phyloP scores from a whole-genome alignment of 2,113 vertebrate genomes.

The Orthonyx spaldingii region DNA sequence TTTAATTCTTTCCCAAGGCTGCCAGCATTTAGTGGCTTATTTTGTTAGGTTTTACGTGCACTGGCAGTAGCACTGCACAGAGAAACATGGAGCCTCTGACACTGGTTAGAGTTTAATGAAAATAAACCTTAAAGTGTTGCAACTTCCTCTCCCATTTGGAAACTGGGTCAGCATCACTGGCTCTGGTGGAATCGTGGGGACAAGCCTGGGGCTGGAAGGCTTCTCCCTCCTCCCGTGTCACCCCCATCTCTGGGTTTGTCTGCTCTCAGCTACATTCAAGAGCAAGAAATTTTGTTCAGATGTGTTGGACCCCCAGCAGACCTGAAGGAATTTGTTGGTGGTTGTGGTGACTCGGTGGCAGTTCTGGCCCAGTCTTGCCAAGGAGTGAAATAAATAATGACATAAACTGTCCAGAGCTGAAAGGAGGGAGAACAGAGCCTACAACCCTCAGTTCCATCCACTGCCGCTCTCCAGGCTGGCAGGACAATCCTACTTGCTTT shows the following conservation, averaged over 20 bases:
- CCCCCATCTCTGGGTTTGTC: background rate
- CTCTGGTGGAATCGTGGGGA: background rate
- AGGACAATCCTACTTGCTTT: fast-evolving
- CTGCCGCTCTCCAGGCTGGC: background rate
- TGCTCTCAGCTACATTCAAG: background rate
- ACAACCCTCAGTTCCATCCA: background rate
- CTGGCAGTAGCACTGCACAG: background rate
- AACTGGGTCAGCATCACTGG: background rate
- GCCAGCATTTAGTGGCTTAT: background rate
- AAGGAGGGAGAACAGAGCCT: background rate
- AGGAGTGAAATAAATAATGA: background rate
- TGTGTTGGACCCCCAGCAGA: background rate
- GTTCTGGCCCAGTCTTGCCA: background rate
- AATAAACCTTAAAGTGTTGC: background rate
- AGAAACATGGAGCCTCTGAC: background rate
- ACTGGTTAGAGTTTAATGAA: background rate
- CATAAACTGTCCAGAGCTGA: background rate
- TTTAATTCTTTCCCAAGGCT: background rate
- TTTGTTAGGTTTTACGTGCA: background rate
- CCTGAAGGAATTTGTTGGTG: background rate
- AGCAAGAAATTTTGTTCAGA: background rate
- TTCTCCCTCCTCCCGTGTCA: background rate
- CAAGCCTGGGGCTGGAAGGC: background rate
- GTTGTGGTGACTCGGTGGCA: fast-evolving
- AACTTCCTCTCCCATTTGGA: background rate